Conservation (phyloP, 2,888 invertebrate species). For the Neoitamus cyanurus region DNA sequence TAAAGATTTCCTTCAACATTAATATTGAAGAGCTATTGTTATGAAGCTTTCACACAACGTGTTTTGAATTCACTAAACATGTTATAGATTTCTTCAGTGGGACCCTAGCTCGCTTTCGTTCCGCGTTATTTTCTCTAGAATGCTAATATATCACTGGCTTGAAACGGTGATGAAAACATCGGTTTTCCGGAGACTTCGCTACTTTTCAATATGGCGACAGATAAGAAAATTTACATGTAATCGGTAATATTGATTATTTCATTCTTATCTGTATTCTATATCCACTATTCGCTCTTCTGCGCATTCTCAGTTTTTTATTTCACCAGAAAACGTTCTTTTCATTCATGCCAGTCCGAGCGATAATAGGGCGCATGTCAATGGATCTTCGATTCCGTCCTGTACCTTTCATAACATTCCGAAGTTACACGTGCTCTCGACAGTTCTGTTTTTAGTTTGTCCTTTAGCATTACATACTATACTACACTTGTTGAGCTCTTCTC, state of each 20-base stretch:
- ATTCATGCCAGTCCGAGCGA: neutral
- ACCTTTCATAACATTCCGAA: neutral
- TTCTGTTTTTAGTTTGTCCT: neutral
- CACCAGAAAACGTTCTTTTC: conserved; percentile 24
- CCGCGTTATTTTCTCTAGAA: neutral
- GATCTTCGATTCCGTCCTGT: neutral
- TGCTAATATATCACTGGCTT: neutral
- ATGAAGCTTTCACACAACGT: neutral
- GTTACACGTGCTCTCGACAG: neutral
- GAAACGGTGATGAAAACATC: neutral
- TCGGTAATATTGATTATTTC: conserved; percentile 8
- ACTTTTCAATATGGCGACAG: conserved; percentile 19
- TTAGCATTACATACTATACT: neutral
- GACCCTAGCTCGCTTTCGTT: neutral
- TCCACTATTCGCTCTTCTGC: neutral
- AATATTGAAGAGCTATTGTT: neutral
- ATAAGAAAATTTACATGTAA: neutral
- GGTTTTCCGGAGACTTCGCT: neutral
- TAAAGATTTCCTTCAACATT: neutral
- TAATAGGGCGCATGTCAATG: neutral
- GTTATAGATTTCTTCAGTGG: neutral
- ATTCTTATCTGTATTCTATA: neutral
- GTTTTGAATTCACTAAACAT: neutral
- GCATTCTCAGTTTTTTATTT: neutral
- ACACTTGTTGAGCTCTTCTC: conserved; percentile 13